A percentile compares a stretch with the other conserved stretches of the same genome.
These are phyloP conservation scores for Synaphobranchus kaupii DNA, from an alignment of 2,797 vertebrate genomes.

Conservation along the genomic window DNA sequence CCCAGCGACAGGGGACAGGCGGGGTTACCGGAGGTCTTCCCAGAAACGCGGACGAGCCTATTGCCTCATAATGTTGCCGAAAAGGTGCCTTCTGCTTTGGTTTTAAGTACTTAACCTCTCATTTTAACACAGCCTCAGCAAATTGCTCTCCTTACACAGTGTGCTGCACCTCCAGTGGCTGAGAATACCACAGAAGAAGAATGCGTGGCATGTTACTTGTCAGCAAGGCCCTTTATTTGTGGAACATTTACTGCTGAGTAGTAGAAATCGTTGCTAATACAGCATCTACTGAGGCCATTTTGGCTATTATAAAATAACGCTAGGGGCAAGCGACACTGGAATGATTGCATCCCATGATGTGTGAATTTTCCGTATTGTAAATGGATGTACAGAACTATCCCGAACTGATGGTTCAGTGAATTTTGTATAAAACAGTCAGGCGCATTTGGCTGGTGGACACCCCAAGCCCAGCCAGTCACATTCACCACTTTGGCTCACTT, in stretches of 20 bases:
- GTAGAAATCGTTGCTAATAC: not conserved
- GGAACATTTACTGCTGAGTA: not conserved
- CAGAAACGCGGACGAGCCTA: not conserved
- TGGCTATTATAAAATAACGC: not conserved
- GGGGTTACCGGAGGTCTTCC: conserved; percentile 27
- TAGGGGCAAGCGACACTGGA: not conserved
- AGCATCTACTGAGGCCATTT: not conserved
- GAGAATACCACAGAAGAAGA: not conserved
- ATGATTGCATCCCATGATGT: not conserved
- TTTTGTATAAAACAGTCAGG: not conserved
- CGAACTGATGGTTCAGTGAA: not conserved
- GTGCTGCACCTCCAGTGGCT: not conserved
- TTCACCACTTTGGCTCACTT: not conserved
- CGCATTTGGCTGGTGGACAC: not conserved
- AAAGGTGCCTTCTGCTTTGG: not conserved
- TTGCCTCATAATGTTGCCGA: not conserved
- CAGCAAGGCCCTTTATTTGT: not conserved
- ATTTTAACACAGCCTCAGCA: not conserved
- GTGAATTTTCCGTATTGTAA: not conserved
- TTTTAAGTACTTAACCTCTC: not conserved
- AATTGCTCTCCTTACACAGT: not conserved
- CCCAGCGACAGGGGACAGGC: conserved; percentile 14
- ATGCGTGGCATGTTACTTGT: not conserved
- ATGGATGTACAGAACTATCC: not conserved
- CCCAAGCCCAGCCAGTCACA: not conserved